These are phyloP conservation scores for Bergia sp. DNA, from an alignment of 92 coral and sea anemone species.

Conservation along the genomic window DNA sequence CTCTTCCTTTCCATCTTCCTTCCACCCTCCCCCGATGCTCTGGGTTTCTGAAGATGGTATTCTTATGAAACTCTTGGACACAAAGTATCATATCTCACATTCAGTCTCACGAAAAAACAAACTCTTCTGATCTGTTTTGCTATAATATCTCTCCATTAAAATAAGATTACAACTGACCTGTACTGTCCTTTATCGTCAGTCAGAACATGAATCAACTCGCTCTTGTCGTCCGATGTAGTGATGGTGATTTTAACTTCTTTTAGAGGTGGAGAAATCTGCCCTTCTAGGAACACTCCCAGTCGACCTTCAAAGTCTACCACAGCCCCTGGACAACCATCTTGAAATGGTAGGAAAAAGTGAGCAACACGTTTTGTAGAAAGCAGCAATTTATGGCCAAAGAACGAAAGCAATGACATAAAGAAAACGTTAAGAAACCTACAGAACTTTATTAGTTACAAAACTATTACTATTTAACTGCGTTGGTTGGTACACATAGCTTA, in stretches of 20 bases:
- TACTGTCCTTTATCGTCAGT: slow-evolving; percentile 83
- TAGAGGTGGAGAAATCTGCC: slow-evolving; percentile 86
- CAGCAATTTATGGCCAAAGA: no score
- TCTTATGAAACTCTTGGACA: no score
- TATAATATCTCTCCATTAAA: not conserved
- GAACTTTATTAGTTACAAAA: not conserved
- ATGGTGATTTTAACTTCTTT: slow-evolving; percentile 86
- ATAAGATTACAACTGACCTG: slow-evolving; percentile 57
- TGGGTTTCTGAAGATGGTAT: no score
- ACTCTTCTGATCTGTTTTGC: no score
- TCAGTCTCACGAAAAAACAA: no score
- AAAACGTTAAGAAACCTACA: no score
- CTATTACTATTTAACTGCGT: not conserved
- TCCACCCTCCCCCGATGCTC: no score
- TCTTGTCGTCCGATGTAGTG: slow-evolving; percentile 51
- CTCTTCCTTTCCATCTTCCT: no score
- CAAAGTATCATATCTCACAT: no score
- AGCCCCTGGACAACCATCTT: slow-evolving; percentile 96
- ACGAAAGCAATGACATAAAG: no score
- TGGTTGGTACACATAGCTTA: not conserved
- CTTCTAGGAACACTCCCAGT: slow-evolving; percentile 88
- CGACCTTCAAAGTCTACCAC: slow-evolving; percentile 83
- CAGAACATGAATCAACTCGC: slow-evolving; percentile 66
- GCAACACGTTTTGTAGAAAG: not conserved
- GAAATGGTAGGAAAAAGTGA: not conserved